Percentiles rank a stretch among this genome's conserved stretches.
phyloP scores from a whole-genome alignment of 1,140 invertebrate species.

The Drosophila baimaii region DNA sequence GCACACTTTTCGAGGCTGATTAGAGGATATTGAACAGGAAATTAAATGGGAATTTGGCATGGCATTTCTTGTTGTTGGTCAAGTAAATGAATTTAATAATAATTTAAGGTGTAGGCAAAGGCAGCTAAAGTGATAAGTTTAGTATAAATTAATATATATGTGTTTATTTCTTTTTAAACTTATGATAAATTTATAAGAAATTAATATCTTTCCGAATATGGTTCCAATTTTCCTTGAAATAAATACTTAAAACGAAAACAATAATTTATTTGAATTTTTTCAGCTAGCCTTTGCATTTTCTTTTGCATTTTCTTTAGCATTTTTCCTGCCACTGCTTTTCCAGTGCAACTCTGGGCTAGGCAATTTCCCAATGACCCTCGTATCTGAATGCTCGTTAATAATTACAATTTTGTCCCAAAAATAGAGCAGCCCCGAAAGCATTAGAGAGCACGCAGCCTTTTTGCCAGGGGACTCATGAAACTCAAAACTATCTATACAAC shows the following conservation, averaged over 20 bases:
- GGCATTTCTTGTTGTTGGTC: not conserved
- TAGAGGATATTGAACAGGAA: constrained; percentile 44
- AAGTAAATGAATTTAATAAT: constrained; percentile 16
- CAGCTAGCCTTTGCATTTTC: too few species aligned
- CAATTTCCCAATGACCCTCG: not conserved
- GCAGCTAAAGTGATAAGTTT: too few species aligned
- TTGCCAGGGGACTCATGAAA: constrained; percentile 43
- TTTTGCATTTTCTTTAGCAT: too few species aligned
- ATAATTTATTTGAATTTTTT: too few species aligned
- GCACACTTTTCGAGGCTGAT: constrained; percentile 31
- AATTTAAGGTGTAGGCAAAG: not conserved
- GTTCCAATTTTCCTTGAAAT: too few species aligned
- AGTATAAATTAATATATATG: too few species aligned
- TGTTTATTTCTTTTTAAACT: not conserved
- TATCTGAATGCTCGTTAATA: constrained; percentile 45
- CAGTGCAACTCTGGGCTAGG: too few species aligned
- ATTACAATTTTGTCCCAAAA: constrained; percentile 30
- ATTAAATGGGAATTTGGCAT: constrained; percentile 22
- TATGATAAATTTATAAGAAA: not conserved
- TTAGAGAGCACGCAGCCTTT: constrained; percentile 11
- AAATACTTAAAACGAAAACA: too few species aligned
- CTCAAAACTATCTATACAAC: constrained; percentile 41
- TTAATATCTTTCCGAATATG: not conserved
- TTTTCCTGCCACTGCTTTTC: too few species aligned
- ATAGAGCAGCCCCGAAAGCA: constrained; percentile 7